Evolutionary conservation across 2,113 vertebrate species (phyloP), one percentile per base, ranked within the genome.

Genomic region (Rhynchomys soricoides): DNA sequence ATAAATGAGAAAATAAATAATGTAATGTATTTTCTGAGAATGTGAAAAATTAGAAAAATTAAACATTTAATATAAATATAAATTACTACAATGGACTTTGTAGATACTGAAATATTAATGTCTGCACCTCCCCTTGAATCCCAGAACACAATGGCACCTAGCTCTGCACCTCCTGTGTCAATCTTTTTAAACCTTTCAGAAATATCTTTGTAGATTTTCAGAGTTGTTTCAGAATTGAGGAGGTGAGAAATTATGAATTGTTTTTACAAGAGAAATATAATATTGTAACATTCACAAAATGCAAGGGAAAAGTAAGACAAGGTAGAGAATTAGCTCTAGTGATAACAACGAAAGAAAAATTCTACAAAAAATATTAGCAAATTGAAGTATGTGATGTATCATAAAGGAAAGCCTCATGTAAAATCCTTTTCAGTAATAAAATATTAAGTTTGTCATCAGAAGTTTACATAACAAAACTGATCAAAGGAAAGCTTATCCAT

Each of bases 91-190:
- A 77, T 45, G n/a, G 2, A 73, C 68, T 31, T 31, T 1, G 83
- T 11, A 66, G 62, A 48, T 68, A 3, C 2, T 73, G 45, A n/a
- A 45, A 75, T 40, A 79, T 5, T 57, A 83, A n/a, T 48, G 17
- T 86, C 0, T 10, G 57, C 74, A 57, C 3, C n/a, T 2, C 7
- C 71, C 7, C 9, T 74, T 50, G 37, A 66, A 55, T 40, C 79
- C 21, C 43, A 89, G 19, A 57, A 62, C 2, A 40, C 6, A 10
- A 77, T 71, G 0, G 1, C 0, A 40, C 0, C 1, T 2, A 71
- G 4, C 15, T 85, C 37, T 57, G 1, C 26, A 21, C 0, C 3
- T 34, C 17, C 1, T 1, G 4, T 11, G 12, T 17, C 15, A 78
- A 10, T 52, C 4, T 26, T 89, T 83, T 26, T 12, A 59, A 78